Evolutionary conservation across 2,888 invertebrate species (phyloP).

Genomic region (Scrobipalpa costella): DNA sequence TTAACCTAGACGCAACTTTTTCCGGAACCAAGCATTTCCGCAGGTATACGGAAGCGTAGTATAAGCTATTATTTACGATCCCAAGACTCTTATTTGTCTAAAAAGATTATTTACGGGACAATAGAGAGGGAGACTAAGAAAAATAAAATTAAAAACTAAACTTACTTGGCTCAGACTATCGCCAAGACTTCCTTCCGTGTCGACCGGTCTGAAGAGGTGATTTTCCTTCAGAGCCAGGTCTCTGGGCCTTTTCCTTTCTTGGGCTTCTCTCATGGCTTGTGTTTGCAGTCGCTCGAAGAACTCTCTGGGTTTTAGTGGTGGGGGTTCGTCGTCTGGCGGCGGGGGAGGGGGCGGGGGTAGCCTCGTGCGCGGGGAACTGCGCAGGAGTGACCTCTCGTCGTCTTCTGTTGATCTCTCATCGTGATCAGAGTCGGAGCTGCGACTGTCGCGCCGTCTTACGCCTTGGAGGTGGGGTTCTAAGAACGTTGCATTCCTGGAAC

Average conservation of each 20-base stretch:
- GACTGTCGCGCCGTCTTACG: constrained; percentile 74
- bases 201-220: constrained; percentile 65
- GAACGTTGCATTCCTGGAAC: constrained; percentile 88
- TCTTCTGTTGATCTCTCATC: constrained; percentile 77
- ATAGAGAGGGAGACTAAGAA: constrained; percentile 3
- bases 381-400: constrained; percentile 69
- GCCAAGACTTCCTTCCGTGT: constrained; percentile 71
- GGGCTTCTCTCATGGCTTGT: constrained; percentile 74
- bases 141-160: constrained; percentile 27
- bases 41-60: constrained; percentile 23
- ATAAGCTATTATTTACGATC: constrained; percentile 16
- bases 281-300: constrained; percentile 76
- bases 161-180: constrained; percentile 78
- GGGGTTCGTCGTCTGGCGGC: constrained; percentile 72
- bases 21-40: constrained; percentile 20
- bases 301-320: constrained; percentile 80
- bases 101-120: constrained; percentile 10
- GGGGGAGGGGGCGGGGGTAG: constrained; percentile 71
- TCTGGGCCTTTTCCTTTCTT: constrained; percentile 61
- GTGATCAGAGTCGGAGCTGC: constrained; percentile 75
- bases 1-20: constrained; percentile 33
- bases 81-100: constrained; percentile 6
- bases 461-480: constrained; percentile 88
- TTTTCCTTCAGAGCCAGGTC: constrained; percentile 56
- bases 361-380: constrained; percentile 72